A percentile compares a stretch with the other conserved stretches of the same genome.
phyloP scores from a whole-genome alignment of 2,113 vertebrate species.

The Neogobius melanostomus region DNA sequence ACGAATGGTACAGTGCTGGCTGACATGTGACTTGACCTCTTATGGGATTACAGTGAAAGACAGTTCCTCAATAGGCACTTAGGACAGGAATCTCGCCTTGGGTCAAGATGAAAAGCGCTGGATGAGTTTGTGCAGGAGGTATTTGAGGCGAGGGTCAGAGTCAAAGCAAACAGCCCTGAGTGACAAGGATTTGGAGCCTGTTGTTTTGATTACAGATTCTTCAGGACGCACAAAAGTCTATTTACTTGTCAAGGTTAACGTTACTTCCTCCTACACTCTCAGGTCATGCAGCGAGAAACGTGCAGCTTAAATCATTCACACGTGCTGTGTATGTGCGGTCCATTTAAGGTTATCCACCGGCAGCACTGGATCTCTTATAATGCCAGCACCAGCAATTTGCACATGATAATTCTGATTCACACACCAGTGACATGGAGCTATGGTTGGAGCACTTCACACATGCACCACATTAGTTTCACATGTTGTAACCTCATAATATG shows the following conservation, averaged over 20 bases:
- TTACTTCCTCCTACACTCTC: conserved; percentile 3
- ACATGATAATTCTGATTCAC: conserved; percentile 51
- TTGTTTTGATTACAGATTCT: conserved; percentile 14
- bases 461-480: conserved; percentile 64
- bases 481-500: conserved; percentile 62
- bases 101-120: conserved; percentile 12
- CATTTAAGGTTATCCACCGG: conserved; percentile 20
- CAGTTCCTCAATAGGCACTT: conserved; percentile 57
- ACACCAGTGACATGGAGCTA: conserved; percentile 54
- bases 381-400: conserved; percentile 44
- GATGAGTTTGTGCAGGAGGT: conserved; percentile 16
- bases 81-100: conserved; percentile 49
- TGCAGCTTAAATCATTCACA: conserved; percentile 27
- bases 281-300: conserved; percentile 8
- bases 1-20: not conserved
- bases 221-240: conserved; percentile 18
- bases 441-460: conserved; percentile 55
- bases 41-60: conserved; percentile 60
- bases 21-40: conserved; percentile 54
- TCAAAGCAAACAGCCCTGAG: conserved; percentile 41
- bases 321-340: not conserved
- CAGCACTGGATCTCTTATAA: conserved; percentile 19
- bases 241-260: conserved; percentile 35
- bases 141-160: conserved; percentile 25
- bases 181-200: conserved; percentile 27